Evolutionary conservation across 2,113 vertebrate species (phyloP).

Genomic region (Lethenteron camtschaticum): DNA sequence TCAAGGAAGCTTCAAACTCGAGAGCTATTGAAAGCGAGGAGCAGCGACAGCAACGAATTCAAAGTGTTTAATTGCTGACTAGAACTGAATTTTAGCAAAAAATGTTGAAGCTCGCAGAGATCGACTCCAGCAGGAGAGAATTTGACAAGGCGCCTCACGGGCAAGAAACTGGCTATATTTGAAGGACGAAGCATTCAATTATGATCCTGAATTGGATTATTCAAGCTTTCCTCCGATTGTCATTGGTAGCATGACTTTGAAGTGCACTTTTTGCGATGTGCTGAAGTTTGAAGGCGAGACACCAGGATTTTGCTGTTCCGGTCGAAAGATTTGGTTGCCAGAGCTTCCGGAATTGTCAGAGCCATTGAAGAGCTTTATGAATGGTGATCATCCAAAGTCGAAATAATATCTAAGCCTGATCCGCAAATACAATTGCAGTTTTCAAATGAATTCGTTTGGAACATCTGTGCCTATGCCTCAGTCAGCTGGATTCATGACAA

Average conservation of each 20-base stretch:
- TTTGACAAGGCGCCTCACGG: too few species aligned
- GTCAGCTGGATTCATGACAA: background rate
- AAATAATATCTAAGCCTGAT: background rate
- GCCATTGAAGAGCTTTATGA: background rate
- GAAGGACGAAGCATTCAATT: background rate
- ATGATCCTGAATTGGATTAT: background rate
- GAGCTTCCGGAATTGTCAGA: background rate
- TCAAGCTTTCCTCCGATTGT: background rate
- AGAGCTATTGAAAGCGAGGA: too few species aligned
- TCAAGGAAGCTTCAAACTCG: too few species aligned
- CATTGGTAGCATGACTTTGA: background rate
- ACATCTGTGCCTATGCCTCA: background rate
- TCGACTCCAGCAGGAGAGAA: too few species aligned
- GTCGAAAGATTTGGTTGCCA: background rate
- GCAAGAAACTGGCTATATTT: too few species aligned
- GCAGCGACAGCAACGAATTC: too few species aligned
- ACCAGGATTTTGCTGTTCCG: background rate
- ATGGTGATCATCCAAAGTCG: background rate
- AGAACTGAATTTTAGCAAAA: too few species aligned
- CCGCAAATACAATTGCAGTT: background rate
- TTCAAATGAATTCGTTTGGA: background rate
- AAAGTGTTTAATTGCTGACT: too few species aligned
- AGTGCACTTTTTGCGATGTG: background rate
- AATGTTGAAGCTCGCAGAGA: too few species aligned
- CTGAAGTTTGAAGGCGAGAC: background rate